These are phyloP conservation scores for Mormoops blainvillei DNA, from an alignment of 2,113 vertebrate genomes.

Conservation along the genomic window DNA sequence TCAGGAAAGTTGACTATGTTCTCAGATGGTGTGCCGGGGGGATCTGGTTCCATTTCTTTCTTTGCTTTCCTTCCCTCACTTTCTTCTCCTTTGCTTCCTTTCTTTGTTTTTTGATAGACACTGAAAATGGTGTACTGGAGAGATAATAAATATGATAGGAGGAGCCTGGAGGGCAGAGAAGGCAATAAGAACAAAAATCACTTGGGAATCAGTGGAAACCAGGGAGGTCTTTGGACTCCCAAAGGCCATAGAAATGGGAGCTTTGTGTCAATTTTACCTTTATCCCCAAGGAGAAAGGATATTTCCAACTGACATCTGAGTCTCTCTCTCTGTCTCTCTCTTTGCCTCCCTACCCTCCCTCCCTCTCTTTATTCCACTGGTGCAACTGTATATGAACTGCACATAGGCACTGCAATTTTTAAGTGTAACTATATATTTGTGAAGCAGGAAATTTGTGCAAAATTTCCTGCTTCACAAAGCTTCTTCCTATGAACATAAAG, in stretches of 20 bases:
- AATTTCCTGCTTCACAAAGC: not conserved
- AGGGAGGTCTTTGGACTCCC: not conserved
- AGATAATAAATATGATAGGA: not conserved
- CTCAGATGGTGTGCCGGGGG: not conserved
- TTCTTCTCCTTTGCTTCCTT: not conserved
- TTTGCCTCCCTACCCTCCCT: not conserved
- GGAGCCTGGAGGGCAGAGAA: not conserved
- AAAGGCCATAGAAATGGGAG: not conserved
- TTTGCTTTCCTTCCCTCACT: not conserved
- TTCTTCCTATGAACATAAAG: not conserved
- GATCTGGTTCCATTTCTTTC: not conserved
- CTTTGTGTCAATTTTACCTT: not conserved
- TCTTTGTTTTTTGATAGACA: not conserved
- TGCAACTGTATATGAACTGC: not conserved
- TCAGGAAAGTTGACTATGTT: not conserved
- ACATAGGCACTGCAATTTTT: not conserved
- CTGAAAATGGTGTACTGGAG: not conserved
- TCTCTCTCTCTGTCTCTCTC: not conserved
- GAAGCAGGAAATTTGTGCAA: not conserved
- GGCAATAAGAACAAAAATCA: not conserved
- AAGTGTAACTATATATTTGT: not conserved
- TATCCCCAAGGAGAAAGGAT: not conserved
- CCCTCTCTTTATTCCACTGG: rapidly evolving
- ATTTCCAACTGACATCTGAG: not conserved
- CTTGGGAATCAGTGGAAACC: not conserved